phyloP scores from a whole-genome alignment of 2,797 vertebrate genomes.

The Acipenser transmontanus region DNA sequence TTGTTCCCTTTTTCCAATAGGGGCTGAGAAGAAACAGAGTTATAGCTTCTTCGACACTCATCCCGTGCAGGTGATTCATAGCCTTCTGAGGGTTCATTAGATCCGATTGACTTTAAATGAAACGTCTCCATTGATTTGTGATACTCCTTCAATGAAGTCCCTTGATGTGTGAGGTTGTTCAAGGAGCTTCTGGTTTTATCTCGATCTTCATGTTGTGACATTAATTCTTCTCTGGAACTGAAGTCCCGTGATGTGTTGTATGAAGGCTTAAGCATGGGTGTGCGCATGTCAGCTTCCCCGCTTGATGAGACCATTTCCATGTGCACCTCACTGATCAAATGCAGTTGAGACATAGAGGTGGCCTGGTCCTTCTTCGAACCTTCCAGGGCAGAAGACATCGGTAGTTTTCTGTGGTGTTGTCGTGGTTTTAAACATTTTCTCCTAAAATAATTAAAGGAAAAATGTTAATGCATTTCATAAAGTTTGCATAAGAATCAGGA shows the following conservation, averaged over 20 bases:
- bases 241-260: slow-evolving; percentile 73
- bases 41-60: slow-evolving; percentile 79
- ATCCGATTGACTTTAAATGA: slow-evolving; percentile 69
- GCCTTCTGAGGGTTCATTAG: slow-evolving; percentile 60
- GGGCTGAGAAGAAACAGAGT: slow-evolving; percentile 75
- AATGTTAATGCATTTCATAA: no score
- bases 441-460: slow-evolving; percentile 44
- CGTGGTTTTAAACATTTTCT: slow-evolving; percentile 84
- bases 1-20: slow-evolving; percentile 68
- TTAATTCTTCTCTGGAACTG: slow-evolving; percentile 66
- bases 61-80: slow-evolving; percentile 53
- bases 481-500: no score
- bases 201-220: slow-evolving; percentile 60
- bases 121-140: slow-evolving; percentile 78
- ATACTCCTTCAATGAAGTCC: slow-evolving; percentile 70
- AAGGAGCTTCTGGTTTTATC: slow-evolving; percentile 73
- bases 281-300: slow-evolving; percentile 83
- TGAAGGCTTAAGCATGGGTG: slow-evolving; percentile 88
- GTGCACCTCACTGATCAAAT: slow-evolving; percentile 80
- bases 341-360: slow-evolving; percentile 96
- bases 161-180: slow-evolving; percentile 76
- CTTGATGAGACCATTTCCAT: slow-evolving; percentile 76
- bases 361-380: slow-evolving; percentile 87
- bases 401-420: slow-evolving; percentile 80
- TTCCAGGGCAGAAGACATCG: slow-evolving; percentile 70